Evolutionary conservation across 1,140 invertebrate species (phyloP), one percentile per base, ranked within the genome.

Genomic region (Zaprionus capensis): DNA sequence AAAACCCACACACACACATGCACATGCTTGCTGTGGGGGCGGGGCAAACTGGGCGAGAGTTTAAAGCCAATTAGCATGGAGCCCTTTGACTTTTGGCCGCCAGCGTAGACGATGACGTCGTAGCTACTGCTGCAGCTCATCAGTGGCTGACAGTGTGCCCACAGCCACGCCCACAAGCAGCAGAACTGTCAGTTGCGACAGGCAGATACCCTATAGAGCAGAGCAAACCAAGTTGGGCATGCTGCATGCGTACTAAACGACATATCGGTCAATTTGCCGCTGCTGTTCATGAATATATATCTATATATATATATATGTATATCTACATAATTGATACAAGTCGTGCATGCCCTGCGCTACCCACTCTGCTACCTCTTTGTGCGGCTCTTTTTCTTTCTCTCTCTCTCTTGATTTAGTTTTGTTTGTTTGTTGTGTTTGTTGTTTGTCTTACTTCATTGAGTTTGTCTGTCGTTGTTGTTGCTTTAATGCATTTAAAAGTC

Each of bases 401-500:
- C 51, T 53, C 51, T 17, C 26, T 15, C 24, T 26, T 5, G 12
- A 34, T 66, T 36, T 36, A 31, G 58, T 62, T 62, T 49, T 46
- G 41, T 65, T 64, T 51, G 67, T 57, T 62, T 62, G 15, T 76
- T 70, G 34, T 61, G 11, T 38, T 71, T 62, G 64, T 69, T 78
- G 51, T 78, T 78, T 69, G 51, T 51, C 24, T 28, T 55, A 74
- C 61, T 55, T 36, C 41, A 46, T 46, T 1, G 41, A 4, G n/a
- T 46, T 46, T n/a, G 38, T 15, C 14, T 69, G 15, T 28, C 9
- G 46, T 36, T 76, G 58, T 61, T 64, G 62, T 71, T 64, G 70
- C 71, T 87, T 81, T 72, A 82, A 78, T 78, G 80, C 83, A 87
- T 87, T 87, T 81, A 87, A 87, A 87, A 87, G 77, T 88, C 83